Evolutionary conservation across 2,888 invertebrate genomes (phyloP), one percentile per base, ranked within the genome.

Genomic region (Papilio gigon): DNA sequence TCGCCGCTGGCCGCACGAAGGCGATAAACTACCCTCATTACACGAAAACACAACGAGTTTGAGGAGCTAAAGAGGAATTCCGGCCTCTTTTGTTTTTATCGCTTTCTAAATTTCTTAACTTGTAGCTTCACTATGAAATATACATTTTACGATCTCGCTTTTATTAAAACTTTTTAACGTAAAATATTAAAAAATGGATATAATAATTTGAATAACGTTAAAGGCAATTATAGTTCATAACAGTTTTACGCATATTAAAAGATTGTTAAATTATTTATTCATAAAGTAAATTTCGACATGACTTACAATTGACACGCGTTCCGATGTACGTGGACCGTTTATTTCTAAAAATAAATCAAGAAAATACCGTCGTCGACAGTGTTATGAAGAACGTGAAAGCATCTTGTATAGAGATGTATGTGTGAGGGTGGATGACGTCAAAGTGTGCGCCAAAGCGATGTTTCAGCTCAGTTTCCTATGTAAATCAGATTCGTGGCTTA

Each of bases 401-500:
- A 62, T 58, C 66, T 64, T 50, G 35, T 63, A 27, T 59, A 25
- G 53, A 37, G 30, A 50, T 65, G 71, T 77, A 78, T 77, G 76
- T 71, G 71, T 73, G 75, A 75, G 78, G 77, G 78, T 81, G 77
- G 77, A 80, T 74, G 78, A 77, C 78, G 75, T 71, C 70, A 75
- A 74, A 77, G 80, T 78, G 78, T 75, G 74, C 77, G 77, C 74
- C 73, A 74, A 79, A 80, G 76, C 78, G 78, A 79, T 79, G 81
- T 80, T 80, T 78, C 78, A 80, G 74, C 78, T 79, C 72, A 78
- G 81, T 84, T 84, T 80, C 81, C 76, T 83, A 84, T 83, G 84
- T 83, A 85, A 85, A 85, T 85, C 77, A 79, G 76, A 80, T 83
- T 81, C 83, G 81, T 81, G 80, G 83, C 76, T 74, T 76, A 71